Evolutionary conservation across 2,113 vertebrate genomes (phyloP).

Genomic region (Sula dactylatra): DNA sequence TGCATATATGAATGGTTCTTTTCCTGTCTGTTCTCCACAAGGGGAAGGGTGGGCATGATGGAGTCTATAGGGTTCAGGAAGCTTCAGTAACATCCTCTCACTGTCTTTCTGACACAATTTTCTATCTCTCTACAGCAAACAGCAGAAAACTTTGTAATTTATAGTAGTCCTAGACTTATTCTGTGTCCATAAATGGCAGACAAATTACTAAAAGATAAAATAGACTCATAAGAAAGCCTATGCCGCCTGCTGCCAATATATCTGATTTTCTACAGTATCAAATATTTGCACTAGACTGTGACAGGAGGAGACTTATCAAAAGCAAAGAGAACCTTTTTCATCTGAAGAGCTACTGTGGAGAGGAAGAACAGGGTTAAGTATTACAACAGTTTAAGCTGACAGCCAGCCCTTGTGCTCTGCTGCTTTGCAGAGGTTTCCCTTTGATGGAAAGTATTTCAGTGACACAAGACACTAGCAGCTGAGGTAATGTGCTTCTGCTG

Average conservation of each 20-base stretch:
- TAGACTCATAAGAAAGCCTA: not conserved
- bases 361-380: constrained; percentile 28
- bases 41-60: not conserved
- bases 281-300: not conserved
- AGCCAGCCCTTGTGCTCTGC: not conserved
- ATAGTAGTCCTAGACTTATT: not conserved
- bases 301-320: not conserved
- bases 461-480: constrained; percentile 19
- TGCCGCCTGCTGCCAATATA: not conserved
- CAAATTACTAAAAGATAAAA: not conserved
- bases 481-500: not conserved
- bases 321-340: not conserved
- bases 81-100: not conserved
- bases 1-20: not conserved
- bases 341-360: not conserved
- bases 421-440: constrained; percentile 35
- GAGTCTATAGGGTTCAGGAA: not conserved
- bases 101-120: not conserved
- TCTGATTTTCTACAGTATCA: not conserved
- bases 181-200: not conserved
- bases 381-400: not conserved
- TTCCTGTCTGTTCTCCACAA: not conserved
- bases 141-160: not conserved
- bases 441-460: constrained; percentile 65
- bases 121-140: not conserved